Base-by-base conservation (phyloP, 2,113 vertebrate genomes). In the Siphamia tubifer region DNA sequence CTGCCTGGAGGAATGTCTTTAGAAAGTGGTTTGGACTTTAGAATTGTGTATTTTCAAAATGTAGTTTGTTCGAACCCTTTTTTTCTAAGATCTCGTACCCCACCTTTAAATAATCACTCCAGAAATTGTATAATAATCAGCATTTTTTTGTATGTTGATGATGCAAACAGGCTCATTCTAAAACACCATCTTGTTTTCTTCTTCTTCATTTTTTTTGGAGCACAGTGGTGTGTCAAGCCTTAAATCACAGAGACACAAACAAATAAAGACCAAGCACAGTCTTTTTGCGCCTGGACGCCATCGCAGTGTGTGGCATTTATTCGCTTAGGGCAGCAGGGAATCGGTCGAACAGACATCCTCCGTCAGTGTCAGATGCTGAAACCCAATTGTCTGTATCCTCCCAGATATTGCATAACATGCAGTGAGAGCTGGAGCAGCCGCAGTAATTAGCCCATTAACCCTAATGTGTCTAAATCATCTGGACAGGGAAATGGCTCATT, bases 361-460 rank as follows among this genome's bases (percentile, higher is more conserved):
- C 15, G 12, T 81, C 72, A 80, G 61, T 76, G 74, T 87, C 70
- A 60, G 63, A 78, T 70, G 56, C 56, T 65, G 51, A 81, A 83
- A 81, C 64, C 68, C 68, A 83, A 74, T 83, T 83, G 82, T 68
- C 74, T 79, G 67, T 64, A 69, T 75, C 71, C 70, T 74, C 67
- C 62, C 74, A 74, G 71, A 84, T 81, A 83, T 83, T 83, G 71
- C 77, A 81, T 70, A 84, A 84, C 62, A 70, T 49, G 76, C 79
- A 77, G 57, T 9, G 17, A 66, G 58, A 67, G 77, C 54, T 44
- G n/a, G 31, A 67, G 68, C 62, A 77, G 67, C 82, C 34, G 32
- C 74, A 76, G 71, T 85, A 81, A 83, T 85, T 79, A 83, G 73
- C 74, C 77, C 82, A 82, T 87, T 84, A 87, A 80, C 85, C 68